A percentile compares a stretch with the other conserved stretches of the same genome.
These are phyloP conservation scores for Linepithema humile DNA, from an alignment of 1,140 invertebrate species.

Conservation along the genomic window DNA sequence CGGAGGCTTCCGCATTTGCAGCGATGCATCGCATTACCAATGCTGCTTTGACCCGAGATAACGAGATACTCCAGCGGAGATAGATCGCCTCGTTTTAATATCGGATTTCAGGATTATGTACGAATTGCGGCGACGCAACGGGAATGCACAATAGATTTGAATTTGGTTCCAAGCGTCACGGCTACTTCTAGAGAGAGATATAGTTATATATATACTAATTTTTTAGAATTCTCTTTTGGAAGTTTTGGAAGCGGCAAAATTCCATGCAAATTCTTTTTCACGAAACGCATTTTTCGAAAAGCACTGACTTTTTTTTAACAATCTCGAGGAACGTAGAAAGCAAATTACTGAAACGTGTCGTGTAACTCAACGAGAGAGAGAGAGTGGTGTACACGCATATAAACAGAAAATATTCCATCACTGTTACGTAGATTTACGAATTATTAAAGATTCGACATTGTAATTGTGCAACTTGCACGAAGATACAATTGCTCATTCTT, in stretches of 20 bases:
- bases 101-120: conserved; percentile 54
- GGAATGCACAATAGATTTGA: conserved; percentile 39
- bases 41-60: conserved; percentile 48
- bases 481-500: not conserved
- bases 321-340: not conserved
- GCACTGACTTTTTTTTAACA: too few species aligned
- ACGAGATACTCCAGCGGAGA: conserved; percentile 48
- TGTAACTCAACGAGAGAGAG: too few species aligned
- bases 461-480: not conserved
- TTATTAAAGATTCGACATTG: not conserved
- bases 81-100: conserved; percentile 55
- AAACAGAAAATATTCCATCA: not conserved
- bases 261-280: not conserved
- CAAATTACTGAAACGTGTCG: not conserved
- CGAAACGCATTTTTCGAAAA: too few species aligned
- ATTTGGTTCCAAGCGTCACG: not conserved
- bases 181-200: not conserved
- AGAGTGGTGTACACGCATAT: not conserved
- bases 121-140: conserved; percentile 28
- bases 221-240: not conserved
- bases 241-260: not conserved
- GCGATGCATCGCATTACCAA: conserved; percentile 41
- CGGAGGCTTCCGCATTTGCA: not conserved
- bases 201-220: not conserved
- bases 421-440: not conserved